phyloP scores from a whole-genome alignment of 1,140 invertebrate species.

The Matsumurasca onukii region DNA sequence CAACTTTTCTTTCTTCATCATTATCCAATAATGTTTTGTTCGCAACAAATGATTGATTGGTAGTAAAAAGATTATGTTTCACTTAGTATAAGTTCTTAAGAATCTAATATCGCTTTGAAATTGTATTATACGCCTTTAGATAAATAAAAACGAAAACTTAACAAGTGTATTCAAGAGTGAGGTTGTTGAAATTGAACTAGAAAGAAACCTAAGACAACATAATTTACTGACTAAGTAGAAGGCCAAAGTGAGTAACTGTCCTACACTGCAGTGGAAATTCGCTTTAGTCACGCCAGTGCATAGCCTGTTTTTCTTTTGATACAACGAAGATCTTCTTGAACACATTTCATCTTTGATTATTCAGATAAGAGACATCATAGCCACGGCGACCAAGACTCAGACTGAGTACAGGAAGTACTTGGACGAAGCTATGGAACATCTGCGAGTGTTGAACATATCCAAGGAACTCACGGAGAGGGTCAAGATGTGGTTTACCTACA shows the following conservation, averaged over 20 bases:
- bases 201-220: background rate
- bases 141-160: background rate
- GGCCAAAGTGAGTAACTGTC: background rate
- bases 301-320: background rate
- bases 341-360: slow-evolving; percentile 15
- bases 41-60: background rate
- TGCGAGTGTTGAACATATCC: slow-evolving; percentile 78
- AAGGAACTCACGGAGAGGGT: slow-evolving; percentile 73
- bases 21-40: slow-evolving; percentile 12
- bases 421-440: slow-evolving; percentile 74
- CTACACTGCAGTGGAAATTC: background rate
- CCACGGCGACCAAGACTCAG: slow-evolving; percentile 78
- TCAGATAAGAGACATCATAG: slow-evolving; percentile 89
- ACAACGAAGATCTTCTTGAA: background rate
- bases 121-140: background rate
- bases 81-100: background rate
- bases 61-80: background rate
- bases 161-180: background rate
- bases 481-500: slow-evolving; percentile 88
- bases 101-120: background rate
- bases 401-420: slow-evolving; percentile 65
- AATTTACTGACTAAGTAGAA: background rate
- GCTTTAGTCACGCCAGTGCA: background rate
- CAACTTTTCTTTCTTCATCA: background rate
- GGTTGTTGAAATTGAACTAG: background rate